Percentiles rank a stretch among this genome's conserved stretches.
Evolutionary conservation across 2,113 vertebrate genomes (phyloP).

Genomic region (Thalassarche chlororhynchos): DNA sequence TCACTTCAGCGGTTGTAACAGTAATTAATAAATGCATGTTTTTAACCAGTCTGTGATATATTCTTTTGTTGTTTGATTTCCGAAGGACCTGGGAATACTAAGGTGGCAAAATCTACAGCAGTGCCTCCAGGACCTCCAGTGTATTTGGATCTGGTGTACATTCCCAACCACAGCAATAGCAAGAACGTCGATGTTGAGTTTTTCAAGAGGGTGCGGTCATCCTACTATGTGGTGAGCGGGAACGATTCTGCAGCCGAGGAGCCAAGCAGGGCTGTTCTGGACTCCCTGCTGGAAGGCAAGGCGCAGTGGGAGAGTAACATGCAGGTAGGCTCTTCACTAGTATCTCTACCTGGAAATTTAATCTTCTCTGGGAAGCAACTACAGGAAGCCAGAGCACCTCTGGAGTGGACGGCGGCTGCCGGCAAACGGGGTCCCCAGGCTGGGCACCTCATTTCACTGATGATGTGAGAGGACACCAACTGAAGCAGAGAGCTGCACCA

Average conservation of each 20-base stretch:
- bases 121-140: slow-evolving; percentile 89
- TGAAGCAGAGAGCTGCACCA: not conserved
- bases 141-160: slow-evolving; percentile 96
- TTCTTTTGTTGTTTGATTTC: slow-evolving; percentile 15
- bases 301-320: slow-evolving; percentile 92
- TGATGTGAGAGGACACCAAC: not conserved
- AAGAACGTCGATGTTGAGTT: slow-evolving; percentile 96
- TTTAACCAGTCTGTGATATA: not conserved
- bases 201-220: slow-evolving; percentile 93
- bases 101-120: slow-evolving; percentile 75
- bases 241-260: slow-evolving; percentile 90
- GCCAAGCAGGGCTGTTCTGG: slow-evolving; percentile 90
- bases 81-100: slow-evolving; percentile 82
- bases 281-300: slow-evolving; percentile 93
- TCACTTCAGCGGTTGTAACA: not conserved
- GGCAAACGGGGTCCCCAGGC: fast-evolving
- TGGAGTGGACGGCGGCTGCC: fast-evolving
- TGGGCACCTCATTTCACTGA: not conserved
- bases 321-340: slow-evolving; percentile 79
- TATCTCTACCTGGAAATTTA: not conserved
- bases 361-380: not conserved
- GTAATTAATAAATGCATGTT: not conserved
- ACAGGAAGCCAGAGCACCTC: not conserved
- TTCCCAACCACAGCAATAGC: slow-evolving; percentile 96
- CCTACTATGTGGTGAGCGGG: slow-evolving; percentile 97